These are phyloP conservation scores for Denticeps clupeoides DNA, from an alignment of 2,797 vertebrate genomes.

Conservation along the genomic window DNA sequence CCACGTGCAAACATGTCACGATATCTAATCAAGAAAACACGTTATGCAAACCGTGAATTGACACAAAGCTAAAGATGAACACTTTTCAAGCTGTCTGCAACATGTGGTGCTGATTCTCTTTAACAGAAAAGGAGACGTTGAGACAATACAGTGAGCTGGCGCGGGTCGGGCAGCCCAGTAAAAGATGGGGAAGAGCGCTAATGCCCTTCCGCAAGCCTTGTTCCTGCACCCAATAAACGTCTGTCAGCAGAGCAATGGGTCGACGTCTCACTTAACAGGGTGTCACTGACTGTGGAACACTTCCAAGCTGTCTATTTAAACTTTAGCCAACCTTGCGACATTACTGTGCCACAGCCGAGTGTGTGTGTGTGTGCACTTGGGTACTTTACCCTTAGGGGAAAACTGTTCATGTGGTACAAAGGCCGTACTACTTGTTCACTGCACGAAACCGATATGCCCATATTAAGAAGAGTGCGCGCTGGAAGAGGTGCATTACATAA, in stretches of 20 bases:
- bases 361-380: not conserved
- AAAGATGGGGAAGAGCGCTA: constrained; percentile 26
- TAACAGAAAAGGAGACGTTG: too few species aligned
- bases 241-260: constrained; percentile 11
- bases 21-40: too few species aligned
- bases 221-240: constrained; percentile 22
- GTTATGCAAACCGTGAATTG: too few species aligned
- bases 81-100: too few species aligned
- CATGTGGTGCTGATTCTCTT: too few species aligned
- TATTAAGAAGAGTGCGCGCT: constrained; percentile 26
- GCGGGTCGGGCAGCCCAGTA: constrained; percentile 13
- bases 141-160: too few species aligned
- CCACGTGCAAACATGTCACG: too few species aligned
- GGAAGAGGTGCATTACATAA: constrained; percentile 14
- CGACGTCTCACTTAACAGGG: constrained; percentile 20
- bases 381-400: not conserved
- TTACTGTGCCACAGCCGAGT: not conserved
- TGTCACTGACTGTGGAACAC: constrained; percentile 23
- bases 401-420: constrained; percentile 21
- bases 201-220: constrained; percentile 14
- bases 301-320: constrained; percentile 25
- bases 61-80: too few species aligned
- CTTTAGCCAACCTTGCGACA: constrained; percentile 17
- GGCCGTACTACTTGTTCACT: constrained; percentile 24
- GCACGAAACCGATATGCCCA: constrained; percentile 27